Conservation (phyloP, 1,140 invertebrate genomes). For the Cardiocondyla obscurior region DNA sequence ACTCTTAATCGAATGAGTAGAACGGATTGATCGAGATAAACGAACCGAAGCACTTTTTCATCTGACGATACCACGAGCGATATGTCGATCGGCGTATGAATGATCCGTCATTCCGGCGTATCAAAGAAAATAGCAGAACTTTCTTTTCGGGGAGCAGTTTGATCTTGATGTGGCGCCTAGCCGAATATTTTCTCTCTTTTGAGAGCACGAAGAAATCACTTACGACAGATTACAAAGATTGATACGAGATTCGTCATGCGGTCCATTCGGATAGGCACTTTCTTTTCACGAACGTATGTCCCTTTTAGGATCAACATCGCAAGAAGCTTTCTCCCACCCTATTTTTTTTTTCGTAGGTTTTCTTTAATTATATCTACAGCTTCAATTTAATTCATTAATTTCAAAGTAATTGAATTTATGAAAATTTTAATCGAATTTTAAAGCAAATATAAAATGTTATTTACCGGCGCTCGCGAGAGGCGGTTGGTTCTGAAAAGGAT, state of each 20-base stretch:
- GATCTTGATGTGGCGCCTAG: slow-evolving; percentile 16
- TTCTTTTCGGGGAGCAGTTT: slow-evolving; percentile 25
- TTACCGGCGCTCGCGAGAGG: not conserved
- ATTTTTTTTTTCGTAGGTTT: not conserved
- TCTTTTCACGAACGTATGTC: not conserved
- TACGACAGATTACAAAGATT: slow-evolving; percentile 31
- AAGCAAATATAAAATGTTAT: no score
- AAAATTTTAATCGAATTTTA: no score
- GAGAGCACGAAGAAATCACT: not conserved
- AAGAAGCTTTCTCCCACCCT: not conserved
- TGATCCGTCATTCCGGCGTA: slow-evolving; percentile 22
- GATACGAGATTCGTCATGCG: not conserved
- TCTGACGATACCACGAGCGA: not conserved
- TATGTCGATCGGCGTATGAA: not conserved
- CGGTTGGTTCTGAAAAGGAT: not conserved
- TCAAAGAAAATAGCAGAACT: slow-evolving; percentile 29
- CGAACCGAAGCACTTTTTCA: slow-evolving; percentile 21
- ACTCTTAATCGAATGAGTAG: not conserved
- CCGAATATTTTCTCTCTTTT: slow-evolving; percentile 13
- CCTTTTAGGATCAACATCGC: not conserved
- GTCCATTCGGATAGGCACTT: not conserved
- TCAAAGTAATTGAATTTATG: no score
- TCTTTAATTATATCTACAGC: not conserved
- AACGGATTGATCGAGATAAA: slow-evolving; percentile 54
- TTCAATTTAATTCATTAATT: not conserved